phyloP scores from a whole-genome alignment of 2,888 invertebrate species.

The Leptura quadrifasciata region DNA sequence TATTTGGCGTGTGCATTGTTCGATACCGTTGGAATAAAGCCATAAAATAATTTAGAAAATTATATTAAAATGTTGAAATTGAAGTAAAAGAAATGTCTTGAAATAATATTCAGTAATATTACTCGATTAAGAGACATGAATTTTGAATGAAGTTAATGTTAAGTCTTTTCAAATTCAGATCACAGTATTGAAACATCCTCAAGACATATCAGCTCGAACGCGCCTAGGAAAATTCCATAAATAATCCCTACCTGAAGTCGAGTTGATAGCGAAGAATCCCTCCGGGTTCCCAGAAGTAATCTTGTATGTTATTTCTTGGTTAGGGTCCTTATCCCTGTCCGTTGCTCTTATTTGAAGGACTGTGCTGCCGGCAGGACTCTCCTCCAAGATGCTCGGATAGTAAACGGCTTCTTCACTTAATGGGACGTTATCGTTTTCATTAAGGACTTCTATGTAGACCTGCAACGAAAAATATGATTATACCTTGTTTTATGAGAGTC shows the following conservation, averaged over 20 bases:
- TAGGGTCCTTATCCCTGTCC: slow-evolving; percentile 86
- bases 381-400: slow-evolving; percentile 87
- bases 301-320: slow-evolving; percentile 83
- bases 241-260: slow-evolving; percentile 82
- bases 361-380: slow-evolving; percentile 82
- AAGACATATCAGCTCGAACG: not conserved
- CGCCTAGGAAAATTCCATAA: slow-evolving; percentile 35
- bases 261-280: slow-evolving; percentile 92
- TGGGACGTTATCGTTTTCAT: slow-evolving; percentile 97
- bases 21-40: no score
- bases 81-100: no score
- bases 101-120: no score
- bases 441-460: slow-evolving; percentile 89
- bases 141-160: no score
- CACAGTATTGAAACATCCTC: not conserved
- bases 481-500: slow-evolving; percentile 9
- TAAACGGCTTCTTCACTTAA: slow-evolving; percentile 92
- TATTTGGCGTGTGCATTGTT: no score
- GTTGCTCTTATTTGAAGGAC: slow-evolving; percentile 86
- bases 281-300: slow-evolving; percentile 95
- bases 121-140: no score
- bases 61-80: no score
- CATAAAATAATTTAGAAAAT: no score
- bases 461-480: slow-evolving; percentile 67
- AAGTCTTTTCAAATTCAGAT: not conserved